Percentiles rank a stretch among this genome's conserved stretches.
These are phyloP conservation scores for Ictidomys tridecemlineatus DNA, from an alignment of 2,113 vertebrate species.

Conservation along the genomic window DNA sequence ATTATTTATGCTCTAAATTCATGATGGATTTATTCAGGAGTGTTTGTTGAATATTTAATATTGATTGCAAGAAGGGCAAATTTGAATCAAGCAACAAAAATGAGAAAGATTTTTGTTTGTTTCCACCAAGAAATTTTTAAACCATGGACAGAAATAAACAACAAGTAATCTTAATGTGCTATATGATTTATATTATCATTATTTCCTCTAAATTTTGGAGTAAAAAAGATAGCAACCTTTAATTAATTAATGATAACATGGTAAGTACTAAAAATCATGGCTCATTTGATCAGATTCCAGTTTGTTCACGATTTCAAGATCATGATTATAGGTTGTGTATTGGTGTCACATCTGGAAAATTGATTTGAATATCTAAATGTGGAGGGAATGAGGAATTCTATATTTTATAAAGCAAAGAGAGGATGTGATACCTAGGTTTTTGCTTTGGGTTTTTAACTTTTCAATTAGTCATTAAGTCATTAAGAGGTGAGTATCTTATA, in stretches of 20 bases:
- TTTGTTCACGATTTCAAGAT: conserved; percentile 27
- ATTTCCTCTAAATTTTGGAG: not conserved
- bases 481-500: not conserved
- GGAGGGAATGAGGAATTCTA: not conserved
- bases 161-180: not conserved
- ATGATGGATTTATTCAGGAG: not conserved
- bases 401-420: conserved; percentile 2
- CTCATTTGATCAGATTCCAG: not conserved
- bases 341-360: not conserved
- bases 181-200: not conserved
- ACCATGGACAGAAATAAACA: not conserved
- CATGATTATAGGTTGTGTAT: not conserved
- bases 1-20: not conserved
- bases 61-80: not conserved
- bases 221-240: not conserved
- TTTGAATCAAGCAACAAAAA: conserved; percentile 33
- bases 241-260: not conserved
- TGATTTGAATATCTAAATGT: not conserved
- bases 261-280: not conserved
- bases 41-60: not conserved
- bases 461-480: not conserved
- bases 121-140: not conserved
- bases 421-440: not conserved
- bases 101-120: not conserved
- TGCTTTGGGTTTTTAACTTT: not conserved